phyloP scores from a whole-genome alignment of 2,797 vertebrate genomes.

The Nasua narica region DNA sequence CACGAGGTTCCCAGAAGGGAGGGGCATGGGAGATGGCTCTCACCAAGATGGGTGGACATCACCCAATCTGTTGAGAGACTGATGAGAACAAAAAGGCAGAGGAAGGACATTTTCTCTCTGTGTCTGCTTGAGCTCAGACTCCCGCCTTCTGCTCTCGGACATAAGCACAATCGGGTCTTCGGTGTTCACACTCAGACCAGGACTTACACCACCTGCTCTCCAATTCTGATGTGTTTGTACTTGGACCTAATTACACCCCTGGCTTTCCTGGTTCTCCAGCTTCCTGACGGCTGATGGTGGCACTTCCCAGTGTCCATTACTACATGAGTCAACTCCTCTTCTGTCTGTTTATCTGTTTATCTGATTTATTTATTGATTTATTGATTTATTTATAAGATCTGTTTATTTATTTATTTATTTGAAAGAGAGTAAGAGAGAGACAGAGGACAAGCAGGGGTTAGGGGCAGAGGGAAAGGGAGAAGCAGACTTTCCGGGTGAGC shows the following conservation, averaged over 20 bases:
- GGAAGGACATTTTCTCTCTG: neutral
- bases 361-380: too few species aligned
- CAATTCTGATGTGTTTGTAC: neutral
- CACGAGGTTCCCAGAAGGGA: neutral
- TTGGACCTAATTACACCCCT: neutral
- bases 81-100: neutral
- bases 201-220: neutral
- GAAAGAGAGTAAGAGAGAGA: too few species aligned
- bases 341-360: too few species aligned
- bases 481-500: too few species aligned
- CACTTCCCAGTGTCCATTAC: neutral
- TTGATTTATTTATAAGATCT: too few species aligned
- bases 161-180: neutral
- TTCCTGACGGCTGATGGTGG: neutral
- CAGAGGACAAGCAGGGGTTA: too few species aligned
- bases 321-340: neutral
- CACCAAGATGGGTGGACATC: neutral
- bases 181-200: neutral
- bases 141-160: neutral
- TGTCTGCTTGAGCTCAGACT: neutral
- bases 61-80: too few species aligned
- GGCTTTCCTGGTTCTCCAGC: neutral
- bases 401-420: too few species aligned
- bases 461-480: too few species aligned
- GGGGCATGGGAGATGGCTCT: neutral